phyloP scores from a whole-genome alignment of 2,797 vertebrate genomes.

The Phyllotis vaccarum region DNA sequence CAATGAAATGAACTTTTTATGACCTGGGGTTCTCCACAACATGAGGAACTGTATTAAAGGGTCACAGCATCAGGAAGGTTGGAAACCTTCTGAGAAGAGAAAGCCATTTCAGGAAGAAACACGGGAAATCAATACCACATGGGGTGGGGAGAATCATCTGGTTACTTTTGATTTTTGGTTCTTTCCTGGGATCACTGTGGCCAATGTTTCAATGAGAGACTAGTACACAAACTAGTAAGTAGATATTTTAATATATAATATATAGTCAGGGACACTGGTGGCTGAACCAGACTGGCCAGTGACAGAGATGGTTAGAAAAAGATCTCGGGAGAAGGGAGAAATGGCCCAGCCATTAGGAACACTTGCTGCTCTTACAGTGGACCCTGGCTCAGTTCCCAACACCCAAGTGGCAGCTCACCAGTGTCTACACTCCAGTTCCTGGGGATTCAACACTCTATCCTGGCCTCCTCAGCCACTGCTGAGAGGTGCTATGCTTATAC shows the following conservation, averaged over 20 bases:
- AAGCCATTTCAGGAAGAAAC: constrained; percentile 2
- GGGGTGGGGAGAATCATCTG: background rate
- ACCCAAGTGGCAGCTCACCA: background rate
- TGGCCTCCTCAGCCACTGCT: too few relatives aligned
- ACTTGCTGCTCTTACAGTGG: background rate
- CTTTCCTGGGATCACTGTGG: background rate
- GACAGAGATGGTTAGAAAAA: background rate
- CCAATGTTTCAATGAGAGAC: background rate
- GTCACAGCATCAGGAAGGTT: background rate
- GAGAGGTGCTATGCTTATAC: background rate
- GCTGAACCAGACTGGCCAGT: background rate
- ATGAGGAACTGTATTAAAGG: background rate
- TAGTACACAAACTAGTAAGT: background rate
- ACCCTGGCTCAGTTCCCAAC: background rate
- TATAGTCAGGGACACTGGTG: background rate
- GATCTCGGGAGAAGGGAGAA: background rate
- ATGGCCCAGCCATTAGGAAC: background rate
- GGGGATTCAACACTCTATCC: background rate
- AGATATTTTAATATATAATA: background rate
- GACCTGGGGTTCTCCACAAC: background rate
- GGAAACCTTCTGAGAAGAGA: background rate
- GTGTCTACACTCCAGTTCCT: background rate
- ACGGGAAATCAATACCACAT: background rate
- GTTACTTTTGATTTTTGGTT: background rate
- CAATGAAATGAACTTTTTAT: background rate